Base-by-base conservation (phyloP, 2,113 vertebrate genomes). In the Haplochromis burtoni region DNA sequence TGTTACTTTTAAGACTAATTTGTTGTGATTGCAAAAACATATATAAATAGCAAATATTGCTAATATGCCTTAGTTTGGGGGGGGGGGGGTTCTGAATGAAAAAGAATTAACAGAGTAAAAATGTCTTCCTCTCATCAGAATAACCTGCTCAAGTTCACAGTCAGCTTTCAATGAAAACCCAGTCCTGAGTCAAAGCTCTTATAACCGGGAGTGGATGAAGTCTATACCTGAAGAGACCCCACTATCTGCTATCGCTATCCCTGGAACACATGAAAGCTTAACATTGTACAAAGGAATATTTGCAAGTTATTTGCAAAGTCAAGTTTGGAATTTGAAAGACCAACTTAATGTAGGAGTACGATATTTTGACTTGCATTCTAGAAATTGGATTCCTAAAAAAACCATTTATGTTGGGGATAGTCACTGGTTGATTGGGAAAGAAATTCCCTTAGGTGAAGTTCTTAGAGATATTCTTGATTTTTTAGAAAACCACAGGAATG, bases 261-360 rank as follows among this genome's bases (percentile, higher is more conserved):
- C 95, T 11, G 95, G 95, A 71, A 94, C 96, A 31, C 90, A 96
- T 1, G 85, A 94, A 49, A 96, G 95, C 85, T 31, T 93, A 29
- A 83, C 88, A 10, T 26, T 76, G 19, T 3, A 90, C 19, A 21
- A 6, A 0, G 51, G 51, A 53, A 0, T 1, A 21, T 21, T 53
- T 53, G 51, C 5, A 53, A 53, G 51, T 53, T 53, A 53, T 21
- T 0, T 53, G 10, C 0, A 53, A n/a, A 11, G 35, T 38, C 95
- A 96, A 53, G 89, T 88, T 24, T 96, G 94, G 95, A 86, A 82
- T 7, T 49, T 96, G 51, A 54, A 82, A 3, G 2, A 87, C 11
- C 96, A 96, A 42, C 93, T 96, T 12, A 31, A 90, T 7, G 91
- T 86, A 1, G 96, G 96, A 24, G 5, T 96, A 6, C 87, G 95